Base-by-base conservation (phyloP, 2,113 vertebrate species). In the Toxotes chatareus region DNA sequence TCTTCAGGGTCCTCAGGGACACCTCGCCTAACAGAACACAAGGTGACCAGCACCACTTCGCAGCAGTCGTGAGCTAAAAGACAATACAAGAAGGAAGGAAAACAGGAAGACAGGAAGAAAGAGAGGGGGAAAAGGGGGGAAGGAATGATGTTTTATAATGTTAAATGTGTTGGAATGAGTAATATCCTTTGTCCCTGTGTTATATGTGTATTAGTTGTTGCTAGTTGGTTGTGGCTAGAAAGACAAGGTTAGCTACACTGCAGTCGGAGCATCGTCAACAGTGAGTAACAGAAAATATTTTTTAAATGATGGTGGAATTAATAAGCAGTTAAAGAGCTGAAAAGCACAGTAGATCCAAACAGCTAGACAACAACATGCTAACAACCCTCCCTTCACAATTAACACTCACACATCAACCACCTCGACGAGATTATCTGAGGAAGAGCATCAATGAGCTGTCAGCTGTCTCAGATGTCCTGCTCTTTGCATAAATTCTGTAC, bases 31-130 rank as follows among this genome's bases (percentile, higher is more conserved):
- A 95, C 91, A 27, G 94, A 96, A 86, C 96, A 99, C 55, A 99
- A 95, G 42, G 94, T 95, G 85, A 99, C 97, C 82, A 92, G 95
- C 91, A 99, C 98, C 0, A 92, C 96, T 93, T 99, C 98, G 31
- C 97, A 97, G 91, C 97, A 97, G 93, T 97, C 94, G 51, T 99
- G 98, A 73, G 97, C 98, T 99, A 85, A 21, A 82, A 68, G 76
- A 76, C 2, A 77, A 74, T 3, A 84, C 13, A 62, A 56, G n/a
- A 27, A 66, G 59, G 17, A 81, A 36, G 23, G 27, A 27, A 68
- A 19, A 80, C 3, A 63, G 55, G 63, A 7, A 14, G 42, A 34
- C 38, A 31, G 32, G 36, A 23, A 68, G 3, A 40, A 38, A 27
- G 27, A 27, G 27, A 27, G 27, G 23, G 17, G 32, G 7, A 19